Conservation (phyloP, 2,888 invertebrate species). For the Seira musarum region DNA sequence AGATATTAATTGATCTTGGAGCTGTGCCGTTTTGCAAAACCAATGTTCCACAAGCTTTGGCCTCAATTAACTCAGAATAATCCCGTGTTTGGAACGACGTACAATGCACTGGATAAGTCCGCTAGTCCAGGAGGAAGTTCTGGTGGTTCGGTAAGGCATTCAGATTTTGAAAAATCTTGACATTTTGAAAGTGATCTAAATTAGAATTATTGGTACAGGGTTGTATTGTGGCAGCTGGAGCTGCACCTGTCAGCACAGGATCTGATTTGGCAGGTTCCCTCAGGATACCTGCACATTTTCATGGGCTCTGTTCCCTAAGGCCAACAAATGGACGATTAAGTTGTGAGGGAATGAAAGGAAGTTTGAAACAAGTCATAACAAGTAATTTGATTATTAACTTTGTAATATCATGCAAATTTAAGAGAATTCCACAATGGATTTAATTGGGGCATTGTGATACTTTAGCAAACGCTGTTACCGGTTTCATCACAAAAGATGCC, state of each 20-base stretch:
- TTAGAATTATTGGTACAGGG: no score
- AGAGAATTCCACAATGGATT: no score
- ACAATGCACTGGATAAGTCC: slow-evolving; percentile 72
- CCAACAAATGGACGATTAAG: slow-evolving; percentile 72
- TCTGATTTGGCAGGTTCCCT: slow-evolving; percentile 74
- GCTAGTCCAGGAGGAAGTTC: slow-evolving; percentile 74
- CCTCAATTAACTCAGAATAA: slow-evolving; percentile 71
- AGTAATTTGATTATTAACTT: slow-evolving; percentile 24
- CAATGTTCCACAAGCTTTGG: slow-evolving; percentile 71
- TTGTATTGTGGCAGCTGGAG: slow-evolving; percentile 72
- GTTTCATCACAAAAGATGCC: slow-evolving; percentile 71
- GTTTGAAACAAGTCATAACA: slow-evolving; percentile 30
- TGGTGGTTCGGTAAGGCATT: slow-evolving; percentile 73
- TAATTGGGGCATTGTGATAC: no score
- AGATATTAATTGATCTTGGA: slow-evolving; percentile 59
- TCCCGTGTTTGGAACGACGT: slow-evolving; percentile 73
- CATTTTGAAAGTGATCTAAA: no score
- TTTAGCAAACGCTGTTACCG: slow-evolving; percentile 70
- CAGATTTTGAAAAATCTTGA: no score
- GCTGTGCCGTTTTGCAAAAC: slow-evolving; percentile 70
- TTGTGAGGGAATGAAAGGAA: slow-evolving; percentile 60
- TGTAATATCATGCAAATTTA: no score
- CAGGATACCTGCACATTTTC: slow-evolving; percentile 73
- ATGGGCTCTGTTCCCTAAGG: slow-evolving; percentile 73
- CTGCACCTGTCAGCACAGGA: slow-evolving; percentile 73